Evolutionary conservation across 1,140 invertebrate genomes (phyloP).

Genomic region (Scaptomyza montana): DNA sequence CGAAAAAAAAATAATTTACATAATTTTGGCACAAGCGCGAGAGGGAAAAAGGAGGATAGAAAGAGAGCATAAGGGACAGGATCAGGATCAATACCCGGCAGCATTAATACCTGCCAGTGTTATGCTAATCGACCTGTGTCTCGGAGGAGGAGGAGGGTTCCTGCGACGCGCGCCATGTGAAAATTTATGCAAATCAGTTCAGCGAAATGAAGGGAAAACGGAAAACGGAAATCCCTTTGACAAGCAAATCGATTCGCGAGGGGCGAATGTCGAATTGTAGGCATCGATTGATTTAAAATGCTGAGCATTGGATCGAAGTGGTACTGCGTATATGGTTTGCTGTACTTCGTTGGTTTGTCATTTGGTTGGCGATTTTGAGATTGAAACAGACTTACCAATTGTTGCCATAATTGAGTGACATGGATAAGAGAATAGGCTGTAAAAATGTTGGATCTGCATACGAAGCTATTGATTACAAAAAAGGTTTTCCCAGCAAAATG

Average conservation of each 20-base stretch:
- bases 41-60: conserved; percentile 8
- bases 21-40: conserved; percentile 66
- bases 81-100: conserved; percentile 40
- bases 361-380: conserved; percentile 56
- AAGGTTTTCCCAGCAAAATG: conserved; percentile 64
- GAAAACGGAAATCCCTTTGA: conserved; percentile 23
- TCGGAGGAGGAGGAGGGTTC: conserved; percentile 25
- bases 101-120: conserved; percentile 58
- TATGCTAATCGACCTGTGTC: conserved; percentile 79
- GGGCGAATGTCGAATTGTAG: conserved; percentile 38
- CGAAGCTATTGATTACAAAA: conserved; percentile 75
- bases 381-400: conserved; percentile 76
- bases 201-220: conserved; percentile 29
- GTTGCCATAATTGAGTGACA: conserved; percentile 81
- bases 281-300: conserved; percentile 41
- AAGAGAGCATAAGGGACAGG: conserved; percentile 31
- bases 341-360: conserved; percentile 34
- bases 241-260: conserved; percentile 38
- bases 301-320: background rate
- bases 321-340: background rate
- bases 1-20: conserved; percentile 54
- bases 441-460: conserved; percentile 3
- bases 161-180: conserved; percentile 66
- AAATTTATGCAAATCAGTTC: conserved; percentile 65
- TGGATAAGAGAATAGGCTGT: conserved; percentile 54